A percentile compares a stretch with the other conserved stretches of the same genome.
These are phyloP conservation scores for Anorthoa munda DNA, from an alignment of 2,888 invertebrate genomes.

Conservation along the genomic window DNA sequence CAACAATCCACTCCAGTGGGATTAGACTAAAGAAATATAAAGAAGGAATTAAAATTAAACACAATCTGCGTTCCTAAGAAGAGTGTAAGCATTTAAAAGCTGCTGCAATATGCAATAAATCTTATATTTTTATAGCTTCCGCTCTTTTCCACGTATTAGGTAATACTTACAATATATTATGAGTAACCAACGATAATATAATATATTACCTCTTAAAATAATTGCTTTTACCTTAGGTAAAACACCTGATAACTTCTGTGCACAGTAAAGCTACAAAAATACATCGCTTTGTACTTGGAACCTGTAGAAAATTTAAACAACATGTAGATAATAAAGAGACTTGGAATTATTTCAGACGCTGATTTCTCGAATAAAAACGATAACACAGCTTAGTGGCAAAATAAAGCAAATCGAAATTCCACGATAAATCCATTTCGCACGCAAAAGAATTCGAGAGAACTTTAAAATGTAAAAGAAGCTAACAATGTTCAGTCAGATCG, in stretches of 20 bases:
- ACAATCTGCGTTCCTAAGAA: conserved; percentile 19
- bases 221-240: conserved; percentile 6
- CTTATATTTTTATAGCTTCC: conserved; percentile 55
- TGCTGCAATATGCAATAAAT: conserved; percentile 48
- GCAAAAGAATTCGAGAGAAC: conserved; percentile 63
- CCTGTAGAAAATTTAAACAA: no score
- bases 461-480: conserved; percentile 65
- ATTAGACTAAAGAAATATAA: background rate
- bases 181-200: conserved; percentile 15
- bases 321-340: background rate
- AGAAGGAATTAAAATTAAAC: conserved; percentile 7
- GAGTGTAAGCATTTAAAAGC: conserved; percentile 20
- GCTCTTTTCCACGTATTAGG: conserved; percentile 37
- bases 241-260: background rate
- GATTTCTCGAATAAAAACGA: conserved; percentile 14
- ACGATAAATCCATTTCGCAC: conserved; percentile 62
- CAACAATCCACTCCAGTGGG: background rate
- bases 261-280: background rate
- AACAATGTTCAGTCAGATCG: conserved; percentile 66
- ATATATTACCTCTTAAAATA: conserved; percentile 31
- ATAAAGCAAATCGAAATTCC: conserved; percentile 63
- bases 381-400: conserved; percentile 51
- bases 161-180: conserved; percentile 30
- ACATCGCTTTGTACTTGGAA: background rate
- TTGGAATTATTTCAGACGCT: conserved; percentile 3